Percentiles rank a stretch among this genome's conserved stretches.
Evolutionary conservation across 1,140 invertebrate genomes (phyloP).

Genomic region (Halotydeus destructor): DNA sequence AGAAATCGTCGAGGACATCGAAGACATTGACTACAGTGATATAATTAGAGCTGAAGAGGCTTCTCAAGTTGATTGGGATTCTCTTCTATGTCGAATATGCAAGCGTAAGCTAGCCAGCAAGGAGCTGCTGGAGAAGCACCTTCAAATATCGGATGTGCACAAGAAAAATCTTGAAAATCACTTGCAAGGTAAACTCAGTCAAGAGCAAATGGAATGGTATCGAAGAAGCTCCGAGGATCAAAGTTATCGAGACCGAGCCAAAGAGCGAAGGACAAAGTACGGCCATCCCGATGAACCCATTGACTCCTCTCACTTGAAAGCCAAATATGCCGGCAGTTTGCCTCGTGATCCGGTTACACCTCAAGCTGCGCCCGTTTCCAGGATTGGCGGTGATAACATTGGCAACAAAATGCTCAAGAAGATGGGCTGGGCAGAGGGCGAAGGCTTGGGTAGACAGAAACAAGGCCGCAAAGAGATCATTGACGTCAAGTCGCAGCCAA

Average conservation of each 20-base stretch:
- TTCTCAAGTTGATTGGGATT: slow-evolving; percentile 56
- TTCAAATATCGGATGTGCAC: slow-evolving; percentile 79
- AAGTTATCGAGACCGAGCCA: slow-evolving; percentile 74
- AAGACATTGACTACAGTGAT: too few relatives aligned
- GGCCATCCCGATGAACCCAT: slow-evolving; percentile 60
- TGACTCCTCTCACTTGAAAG: too few relatives aligned
- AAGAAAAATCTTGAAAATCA: slow-evolving; percentile 31
- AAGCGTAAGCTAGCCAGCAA: slow-evolving; percentile 78
- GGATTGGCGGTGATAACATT: slow-evolving; percentile 62
- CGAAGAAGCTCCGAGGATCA: neutral
- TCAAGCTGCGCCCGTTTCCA: slow-evolving; percentile 3
- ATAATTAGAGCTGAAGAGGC: slow-evolving; percentile 27
- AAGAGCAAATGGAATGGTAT: neutral
- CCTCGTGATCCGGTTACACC: neutral
- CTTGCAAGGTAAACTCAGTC: neutral
- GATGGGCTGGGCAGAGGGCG: slow-evolving; percentile 95
- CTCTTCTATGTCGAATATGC: slow-evolving; percentile 81
- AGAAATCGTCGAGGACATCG: too few relatives aligned
- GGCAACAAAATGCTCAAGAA: slow-evolving; percentile 84
- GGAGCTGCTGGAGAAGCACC: slow-evolving; percentile 72
- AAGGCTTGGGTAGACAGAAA: slow-evolving; percentile 49
- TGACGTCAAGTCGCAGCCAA: slow-evolving; percentile 22
- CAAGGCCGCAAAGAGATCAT: slow-evolving; percentile 15
- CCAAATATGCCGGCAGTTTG: too few relatives aligned
- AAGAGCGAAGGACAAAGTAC: slow-evolving; percentile 80